These are phyloP conservation scores for Orius laevigatus DNA, from an alignment of 1,140 invertebrate genomes.

Conservation along the genomic window DNA sequence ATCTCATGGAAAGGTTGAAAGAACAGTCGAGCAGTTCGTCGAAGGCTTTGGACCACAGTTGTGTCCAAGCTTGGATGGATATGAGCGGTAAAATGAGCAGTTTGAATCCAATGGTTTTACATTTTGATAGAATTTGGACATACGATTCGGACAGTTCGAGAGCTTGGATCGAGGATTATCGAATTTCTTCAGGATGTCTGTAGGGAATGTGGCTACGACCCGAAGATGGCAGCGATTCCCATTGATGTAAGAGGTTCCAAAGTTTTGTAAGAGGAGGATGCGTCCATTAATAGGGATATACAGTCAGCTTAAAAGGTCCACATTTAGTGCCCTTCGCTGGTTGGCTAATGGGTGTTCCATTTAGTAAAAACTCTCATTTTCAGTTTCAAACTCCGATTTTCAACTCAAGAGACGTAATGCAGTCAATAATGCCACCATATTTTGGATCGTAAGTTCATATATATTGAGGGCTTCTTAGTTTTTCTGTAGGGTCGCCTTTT, in stretches of 20 bases:
- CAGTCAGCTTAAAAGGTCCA: too few relatives aligned
- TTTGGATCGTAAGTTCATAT: conserved; percentile 9
- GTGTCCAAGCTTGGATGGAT: conserved; percentile 70
- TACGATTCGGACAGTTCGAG: conserved; percentile 3
- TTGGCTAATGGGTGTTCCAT: too few relatives aligned
- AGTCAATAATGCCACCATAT: conserved; percentile 7
- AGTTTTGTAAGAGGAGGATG: too few relatives aligned
- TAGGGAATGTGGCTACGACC: conserved; percentile 13
- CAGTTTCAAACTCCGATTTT: conserved; percentile 2
- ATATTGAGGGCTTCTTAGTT: background rate
- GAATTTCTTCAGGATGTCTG: conserved; percentile 11
- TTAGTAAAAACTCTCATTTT: too few relatives aligned
- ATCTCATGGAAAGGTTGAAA: conserved; percentile 52
- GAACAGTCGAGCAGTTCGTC: conserved; percentile 50
- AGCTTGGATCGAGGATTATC: conserved; percentile 3
- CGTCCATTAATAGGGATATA: too few relatives aligned
- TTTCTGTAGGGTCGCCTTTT: conserved; percentile 13
- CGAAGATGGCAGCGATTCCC: conserved; percentile 13
- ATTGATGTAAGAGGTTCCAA: conserved; percentile 7
- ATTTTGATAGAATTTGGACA: conserved; percentile 1
- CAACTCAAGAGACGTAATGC: background rate
- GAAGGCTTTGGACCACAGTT: conserved; percentile 59
- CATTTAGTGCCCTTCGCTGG: too few relatives aligned
- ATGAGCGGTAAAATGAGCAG: conserved; percentile 52
- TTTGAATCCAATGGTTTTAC: background rate